These are phyloP conservation scores for Astreopora myriophthalma DNA, from an alignment of 64 coral and sea anemone species.

Conservation along the genomic window DNA sequence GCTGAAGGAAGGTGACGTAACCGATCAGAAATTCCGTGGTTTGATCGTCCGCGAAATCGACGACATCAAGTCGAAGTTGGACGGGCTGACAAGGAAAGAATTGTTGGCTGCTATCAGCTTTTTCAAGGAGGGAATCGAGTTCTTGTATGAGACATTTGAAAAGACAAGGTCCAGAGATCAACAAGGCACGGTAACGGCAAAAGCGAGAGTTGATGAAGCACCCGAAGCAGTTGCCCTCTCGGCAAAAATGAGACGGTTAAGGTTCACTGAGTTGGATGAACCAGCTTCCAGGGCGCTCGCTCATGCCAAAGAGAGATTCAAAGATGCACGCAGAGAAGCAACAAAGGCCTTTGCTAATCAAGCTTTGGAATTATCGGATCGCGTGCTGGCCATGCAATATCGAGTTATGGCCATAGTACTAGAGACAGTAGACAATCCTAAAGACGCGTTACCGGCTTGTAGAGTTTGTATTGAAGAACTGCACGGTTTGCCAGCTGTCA, in stretches of 20 bases:
- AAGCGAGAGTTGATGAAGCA: neutral
- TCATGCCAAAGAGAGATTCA: constrained; percentile 24
- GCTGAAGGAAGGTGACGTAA: constrained; percentile 53
- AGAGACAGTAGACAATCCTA: neutral
- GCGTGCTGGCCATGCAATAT: constrained; percentile 14
- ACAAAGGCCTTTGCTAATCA: constrained; percentile 45
- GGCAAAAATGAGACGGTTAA: neutral
- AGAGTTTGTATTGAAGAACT: neutral
- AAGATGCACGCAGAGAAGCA: constrained; percentile 19
- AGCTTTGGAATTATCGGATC: constrained; percentile 2
- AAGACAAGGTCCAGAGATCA: neutral
- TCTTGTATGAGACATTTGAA: neutral
- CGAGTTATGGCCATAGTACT: constrained; percentile 28
- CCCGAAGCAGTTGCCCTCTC: neutral
- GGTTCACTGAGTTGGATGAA: neutral
- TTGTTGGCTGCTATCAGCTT: constrained; percentile 14
- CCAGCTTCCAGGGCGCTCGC: neutral
- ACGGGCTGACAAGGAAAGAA: constrained; percentile 44
- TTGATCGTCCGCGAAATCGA: constrained; percentile 42
- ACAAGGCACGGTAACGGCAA: too few relatives aligned
- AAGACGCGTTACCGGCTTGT: neutral
- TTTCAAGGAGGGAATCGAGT: constrained; percentile 26
- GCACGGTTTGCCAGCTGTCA: constrained; percentile 1
- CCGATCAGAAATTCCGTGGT: constrained; percentile 22
- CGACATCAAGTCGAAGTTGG: constrained; percentile 56